These are phyloP conservation scores for Acipenser transmontanus DNA, from an alignment of 2,797 vertebrate genomes.

Conservation along the genomic window DNA sequence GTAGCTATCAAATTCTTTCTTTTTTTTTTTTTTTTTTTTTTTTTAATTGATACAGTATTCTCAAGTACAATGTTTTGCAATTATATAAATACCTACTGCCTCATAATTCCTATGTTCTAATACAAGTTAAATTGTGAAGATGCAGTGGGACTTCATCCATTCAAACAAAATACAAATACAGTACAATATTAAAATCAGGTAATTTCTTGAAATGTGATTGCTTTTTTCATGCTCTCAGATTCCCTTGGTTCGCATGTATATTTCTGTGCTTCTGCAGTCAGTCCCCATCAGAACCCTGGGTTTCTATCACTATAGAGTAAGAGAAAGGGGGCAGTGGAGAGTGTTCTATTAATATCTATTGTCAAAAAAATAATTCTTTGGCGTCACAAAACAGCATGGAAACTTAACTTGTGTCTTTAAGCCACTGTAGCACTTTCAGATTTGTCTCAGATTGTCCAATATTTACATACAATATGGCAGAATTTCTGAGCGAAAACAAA, in stretches of 20 bases:
- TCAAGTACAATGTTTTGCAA: too few relatives aligned
- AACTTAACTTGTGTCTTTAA: constrained; percentile 53
- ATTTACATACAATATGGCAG: constrained; percentile 73
- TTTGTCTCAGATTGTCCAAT: constrained; percentile 74
- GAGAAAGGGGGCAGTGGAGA: neutral
- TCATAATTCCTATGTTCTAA: too few relatives aligned
- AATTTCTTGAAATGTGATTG: neutral
- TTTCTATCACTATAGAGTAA: neutral
- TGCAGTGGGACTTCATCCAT: neutral
- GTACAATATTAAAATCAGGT: neutral
- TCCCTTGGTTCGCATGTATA: neutral
- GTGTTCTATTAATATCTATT: neutral
- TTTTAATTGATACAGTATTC: too few relatives aligned
- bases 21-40: too few relatives aligned
- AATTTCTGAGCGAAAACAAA: constrained; percentile 50
- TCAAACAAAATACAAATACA: neutral
- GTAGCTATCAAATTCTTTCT: too few relatives aligned
- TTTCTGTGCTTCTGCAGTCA: neutral
- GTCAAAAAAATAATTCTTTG: constrained; percentile 60
- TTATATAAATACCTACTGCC: too few relatives aligned
- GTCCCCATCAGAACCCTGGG: neutral
- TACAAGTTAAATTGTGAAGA: neutral
- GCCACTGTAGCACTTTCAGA: constrained; percentile 64
- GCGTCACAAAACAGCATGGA: constrained; percentile 72
- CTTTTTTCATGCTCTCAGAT: neutral